Conservation (phyloP, 2,113 vertebrate genomes). For the Protomyctophum bolini region DNA sequence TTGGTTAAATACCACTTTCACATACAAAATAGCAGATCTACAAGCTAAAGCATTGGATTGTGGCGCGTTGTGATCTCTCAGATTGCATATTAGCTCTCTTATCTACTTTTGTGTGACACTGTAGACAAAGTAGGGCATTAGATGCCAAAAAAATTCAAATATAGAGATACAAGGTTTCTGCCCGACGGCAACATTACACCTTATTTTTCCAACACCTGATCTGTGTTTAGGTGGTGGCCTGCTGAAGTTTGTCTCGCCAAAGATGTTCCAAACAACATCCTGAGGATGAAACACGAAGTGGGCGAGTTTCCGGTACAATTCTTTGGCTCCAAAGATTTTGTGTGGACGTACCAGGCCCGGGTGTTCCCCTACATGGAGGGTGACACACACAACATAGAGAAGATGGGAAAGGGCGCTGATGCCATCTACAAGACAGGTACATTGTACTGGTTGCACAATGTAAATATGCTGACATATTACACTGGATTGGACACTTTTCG, state of each 20-base stretch:
- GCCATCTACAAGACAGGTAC: constrained; percentile 95
- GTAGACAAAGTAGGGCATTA: too few relatives aligned
- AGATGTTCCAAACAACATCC: constrained; percentile 91
- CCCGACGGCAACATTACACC: neutral
- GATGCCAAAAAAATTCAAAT: too few relatives aligned
- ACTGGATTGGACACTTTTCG: too few relatives aligned
- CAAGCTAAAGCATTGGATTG: too few relatives aligned
- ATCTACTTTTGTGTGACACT: too few relatives aligned
- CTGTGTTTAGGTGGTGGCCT: constrained; percentile 91
- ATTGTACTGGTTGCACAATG: neutral
- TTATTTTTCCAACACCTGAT: neutral
- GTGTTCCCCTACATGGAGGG: constrained; percentile 99
- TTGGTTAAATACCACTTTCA: too few relatives aligned
- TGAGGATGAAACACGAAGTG: constrained; percentile 93
- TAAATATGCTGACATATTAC: neutral
- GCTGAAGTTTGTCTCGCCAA: constrained; percentile 94
- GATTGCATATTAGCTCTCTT: too few relatives aligned
- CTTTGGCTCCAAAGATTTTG: constrained; percentile 97
- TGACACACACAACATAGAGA: constrained; percentile 96
- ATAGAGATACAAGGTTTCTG: too few relatives aligned
- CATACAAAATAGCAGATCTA: too few relatives aligned
- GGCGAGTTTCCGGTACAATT: constrained; percentile 98
- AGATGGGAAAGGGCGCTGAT: constrained; percentile 96
- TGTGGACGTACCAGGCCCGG: constrained; percentile 98
- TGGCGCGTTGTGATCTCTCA: too few relatives aligned